phyloP scores from a whole-genome alignment of 2,113 vertebrate genomes.

The Pitta sordida region DNA sequence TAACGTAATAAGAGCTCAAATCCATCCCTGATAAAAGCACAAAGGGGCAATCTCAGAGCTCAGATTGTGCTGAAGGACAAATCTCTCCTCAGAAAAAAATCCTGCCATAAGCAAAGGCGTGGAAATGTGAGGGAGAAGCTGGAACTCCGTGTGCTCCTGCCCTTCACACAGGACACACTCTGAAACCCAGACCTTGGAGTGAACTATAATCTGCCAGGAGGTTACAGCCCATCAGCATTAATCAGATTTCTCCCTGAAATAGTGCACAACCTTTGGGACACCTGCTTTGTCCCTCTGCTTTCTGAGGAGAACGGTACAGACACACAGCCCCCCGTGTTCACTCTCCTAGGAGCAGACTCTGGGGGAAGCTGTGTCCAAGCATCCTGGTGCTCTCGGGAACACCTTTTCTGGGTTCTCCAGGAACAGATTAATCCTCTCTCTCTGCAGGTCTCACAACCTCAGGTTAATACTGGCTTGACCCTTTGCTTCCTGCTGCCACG shows the following conservation, averaged over 20 bases:
- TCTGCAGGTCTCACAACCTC: not conserved
- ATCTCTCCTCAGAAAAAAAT: not conserved
- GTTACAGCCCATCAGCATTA: constrained; percentile 61
- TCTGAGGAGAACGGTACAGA: not conserved
- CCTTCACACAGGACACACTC: constrained; percentile 46
- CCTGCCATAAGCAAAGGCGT: not conserved
- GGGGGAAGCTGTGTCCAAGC: not conserved
- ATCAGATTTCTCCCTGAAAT: constrained; percentile 74
- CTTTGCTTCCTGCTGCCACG: not conserved
- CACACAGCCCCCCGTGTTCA: not conserved
- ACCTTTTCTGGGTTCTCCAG: not conserved
- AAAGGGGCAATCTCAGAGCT: not conserved
- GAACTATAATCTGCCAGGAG: constrained; percentile 66
- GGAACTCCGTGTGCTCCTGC: constrained; percentile 19
- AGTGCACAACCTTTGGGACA: constrained; percentile 68
- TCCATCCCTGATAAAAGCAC: not conserved
- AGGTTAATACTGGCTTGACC: not conserved
- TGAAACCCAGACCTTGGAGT: constrained; percentile 49
- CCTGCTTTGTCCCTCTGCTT: constrained; percentile 33
- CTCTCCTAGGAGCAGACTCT: not conserved
- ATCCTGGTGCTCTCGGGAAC: not conserved
- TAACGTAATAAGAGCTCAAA: not conserved
- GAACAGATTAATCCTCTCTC: not conserved
- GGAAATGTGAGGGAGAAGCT: not conserved
- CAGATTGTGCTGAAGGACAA: not conserved